These are phyloP conservation scores for Carlito syrichta DNA, from an alignment of 2,113 vertebrate genomes.

Conservation along the genomic window DNA sequence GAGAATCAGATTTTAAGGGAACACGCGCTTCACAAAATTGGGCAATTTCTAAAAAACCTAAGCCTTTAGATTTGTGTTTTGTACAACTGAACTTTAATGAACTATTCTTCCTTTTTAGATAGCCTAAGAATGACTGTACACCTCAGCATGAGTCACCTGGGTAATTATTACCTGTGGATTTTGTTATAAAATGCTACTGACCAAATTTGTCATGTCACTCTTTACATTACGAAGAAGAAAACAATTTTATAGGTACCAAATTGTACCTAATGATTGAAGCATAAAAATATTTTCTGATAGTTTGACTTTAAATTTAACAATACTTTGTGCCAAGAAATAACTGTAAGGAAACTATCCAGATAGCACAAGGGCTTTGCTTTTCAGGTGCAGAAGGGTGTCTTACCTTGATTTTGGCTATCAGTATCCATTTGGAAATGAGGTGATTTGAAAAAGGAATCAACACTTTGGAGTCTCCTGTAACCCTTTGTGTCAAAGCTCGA, in stretches of 20 bases:
- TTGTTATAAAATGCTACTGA: conserved; percentile 75
- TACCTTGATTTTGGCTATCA: not conserved
- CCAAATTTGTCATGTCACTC: conserved; percentile 65
- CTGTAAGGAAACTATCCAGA: conserved; percentile 49
- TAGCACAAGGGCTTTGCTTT: conserved; percentile 9
- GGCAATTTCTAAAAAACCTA: conserved; percentile 46
- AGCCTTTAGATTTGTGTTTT: conserved; percentile 51
- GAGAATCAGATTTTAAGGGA: conserved; percentile 45
- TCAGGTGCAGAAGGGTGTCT: not conserved
- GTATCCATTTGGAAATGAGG: not conserved
- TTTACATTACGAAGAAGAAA: conserved; percentile 68
- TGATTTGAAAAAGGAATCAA: not conserved
- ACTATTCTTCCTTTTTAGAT: conserved; percentile 68
- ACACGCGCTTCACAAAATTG: conserved; percentile 1
- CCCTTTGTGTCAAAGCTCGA: not conserved
- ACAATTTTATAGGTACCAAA: conserved; percentile 39
- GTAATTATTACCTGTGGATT: conserved; percentile 77
- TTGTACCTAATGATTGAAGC: conserved; percentile 62
- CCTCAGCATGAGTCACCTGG: conserved; percentile 73
- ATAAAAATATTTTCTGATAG: conserved; percentile 35
- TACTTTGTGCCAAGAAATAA: not conserved
- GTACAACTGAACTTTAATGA: conserved; percentile 74
- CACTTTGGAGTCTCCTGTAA: not conserved
- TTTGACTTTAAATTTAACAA: conserved; percentile 16
- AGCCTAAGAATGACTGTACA: conserved; percentile 60